Evolutionary conservation across 2,113 vertebrate genomes (phyloP).

Genomic region (Coracopsis vasa): DNA sequence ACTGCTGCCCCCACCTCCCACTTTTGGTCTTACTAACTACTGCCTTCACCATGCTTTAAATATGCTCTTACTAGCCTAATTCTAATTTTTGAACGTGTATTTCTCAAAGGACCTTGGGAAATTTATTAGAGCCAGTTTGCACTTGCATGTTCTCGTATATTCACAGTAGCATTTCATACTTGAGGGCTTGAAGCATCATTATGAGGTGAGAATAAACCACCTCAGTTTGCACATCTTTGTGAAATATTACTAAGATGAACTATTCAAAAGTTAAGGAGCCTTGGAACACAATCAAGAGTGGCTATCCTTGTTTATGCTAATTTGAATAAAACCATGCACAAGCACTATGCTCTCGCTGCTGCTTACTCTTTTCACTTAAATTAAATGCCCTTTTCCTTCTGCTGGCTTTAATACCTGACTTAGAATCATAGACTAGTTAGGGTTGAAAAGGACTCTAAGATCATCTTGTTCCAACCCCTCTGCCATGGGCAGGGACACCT

Average conservation of each 20-base stretch:
- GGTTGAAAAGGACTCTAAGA: background rate
- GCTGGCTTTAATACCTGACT: background rate
- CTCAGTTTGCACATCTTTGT: background rate
- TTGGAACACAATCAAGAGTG: background rate
- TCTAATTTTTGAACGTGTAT: accelerated
- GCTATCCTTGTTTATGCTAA: background rate
- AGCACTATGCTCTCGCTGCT: background rate
- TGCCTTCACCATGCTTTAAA: background rate
- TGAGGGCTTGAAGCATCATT: background rate
- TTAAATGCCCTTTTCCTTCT: background rate
- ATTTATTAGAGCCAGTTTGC: background rate
- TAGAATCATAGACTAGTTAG: background rate
- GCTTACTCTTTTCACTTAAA: background rate
- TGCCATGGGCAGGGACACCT: background rate
- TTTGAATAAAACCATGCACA: background rate
- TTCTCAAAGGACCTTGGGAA: background rate
- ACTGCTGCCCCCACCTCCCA: background rate
- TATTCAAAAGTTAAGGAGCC: background rate
- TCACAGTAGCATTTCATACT: background rate
- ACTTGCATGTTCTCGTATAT: accelerated
- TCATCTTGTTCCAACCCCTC: background rate
- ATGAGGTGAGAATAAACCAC: background rate
- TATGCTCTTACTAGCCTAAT: background rate
- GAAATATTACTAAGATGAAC: background rate
- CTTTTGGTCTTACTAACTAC: background rate